Base-by-base conservation (phyloP, 2,888 invertebrate species). In the Mesorhabditis sp. region DNA sequence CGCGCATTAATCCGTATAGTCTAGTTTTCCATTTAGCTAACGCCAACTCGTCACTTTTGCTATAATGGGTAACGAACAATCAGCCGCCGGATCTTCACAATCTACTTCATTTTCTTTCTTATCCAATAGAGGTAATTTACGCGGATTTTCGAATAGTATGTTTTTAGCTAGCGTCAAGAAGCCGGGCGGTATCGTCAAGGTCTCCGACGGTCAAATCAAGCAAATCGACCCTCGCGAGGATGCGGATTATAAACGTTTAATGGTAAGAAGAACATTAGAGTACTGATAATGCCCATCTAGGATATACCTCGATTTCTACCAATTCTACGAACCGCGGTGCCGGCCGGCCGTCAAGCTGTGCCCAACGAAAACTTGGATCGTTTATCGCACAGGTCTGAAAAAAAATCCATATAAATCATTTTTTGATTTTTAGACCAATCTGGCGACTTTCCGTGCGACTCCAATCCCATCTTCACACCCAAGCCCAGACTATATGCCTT, bases 301-400 rank as follows among this genome's bases (percentile, higher is more conserved):
- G 77, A 77, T 65, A 80, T 80, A 41, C 80, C 80, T 5, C 72
- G 74, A n/a, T 80, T 80, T 65, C 73, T 78, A 13, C 80, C 80
- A 2, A 74, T 80, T 41, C 72, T 78, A 50, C 80, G 74, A n/a
- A 58, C 71, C 62, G 68, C 75, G 1, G 67, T 70, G n/a, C 62
- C 70, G 6, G 68, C 58, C 45, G n/a, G 67, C 3, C 50, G 61
- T 28, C 28, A 28, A 28, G 28, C 28, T 28, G 28, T 28, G 28
- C 28, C 28, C 28, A 28, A 28, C 10, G 58, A 50, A 13, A 50
- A 50, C n/a, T n/a, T 13, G n/a, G n/a, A 50, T 50, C 58, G 7
- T 50, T 50, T 50, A 10, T 50, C 58, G 7, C n/a, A 50, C n/a
- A 10, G 58, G 58, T 50, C 28, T 61, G 64, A 41, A 13, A 42